A percentile compares a stretch with the other conserved stretches of the same genome.
Conservation (phyloP, 2,888 invertebrate genomes). For the Aspidiotus rigidus region DNA sequence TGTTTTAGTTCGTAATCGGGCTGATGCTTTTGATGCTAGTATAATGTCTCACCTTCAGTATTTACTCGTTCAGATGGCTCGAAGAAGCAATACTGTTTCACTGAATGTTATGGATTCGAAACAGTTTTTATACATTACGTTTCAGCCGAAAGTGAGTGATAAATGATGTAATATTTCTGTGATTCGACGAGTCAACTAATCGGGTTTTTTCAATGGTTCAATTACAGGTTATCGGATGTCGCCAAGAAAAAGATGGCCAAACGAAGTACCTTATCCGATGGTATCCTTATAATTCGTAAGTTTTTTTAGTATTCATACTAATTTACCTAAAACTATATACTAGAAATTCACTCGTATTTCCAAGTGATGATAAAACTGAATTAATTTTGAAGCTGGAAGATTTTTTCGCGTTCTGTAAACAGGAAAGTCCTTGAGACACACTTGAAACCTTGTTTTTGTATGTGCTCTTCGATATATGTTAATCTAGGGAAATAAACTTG, state of each 20-base stretch:
- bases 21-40: constrained; percentile 25
- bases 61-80: constrained; percentile 26
- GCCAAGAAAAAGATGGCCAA: constrained; percentile 17
- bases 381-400: not conserved
- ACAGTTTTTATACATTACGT: constrained; percentile 23
- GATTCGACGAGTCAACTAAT: not conserved
- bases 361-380: not conserved
- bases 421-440: too few species aligned
- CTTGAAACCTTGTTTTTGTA: too few species aligned
- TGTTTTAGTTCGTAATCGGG: constrained; percentile 16
- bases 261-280: constrained; percentile 27
- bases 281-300: constrained; percentile 30
- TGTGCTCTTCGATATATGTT: too few species aligned
- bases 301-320: not conserved
- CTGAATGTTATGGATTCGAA: constrained; percentile 21
- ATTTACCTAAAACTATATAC: too few species aligned
- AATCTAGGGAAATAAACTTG: too few species aligned
- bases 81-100: constrained; percentile 18
- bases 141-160: constrained; percentile 23
- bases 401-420: not conserved
- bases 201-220: too few species aligned
- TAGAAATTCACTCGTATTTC: too few species aligned
- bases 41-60: constrained; percentile 30
- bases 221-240: constrained; percentile 26
- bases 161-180: not conserved